Evolutionary conservation across 2,888 invertebrate genomes (phyloP).

Genomic region (Perithous albicinctus): DNA sequence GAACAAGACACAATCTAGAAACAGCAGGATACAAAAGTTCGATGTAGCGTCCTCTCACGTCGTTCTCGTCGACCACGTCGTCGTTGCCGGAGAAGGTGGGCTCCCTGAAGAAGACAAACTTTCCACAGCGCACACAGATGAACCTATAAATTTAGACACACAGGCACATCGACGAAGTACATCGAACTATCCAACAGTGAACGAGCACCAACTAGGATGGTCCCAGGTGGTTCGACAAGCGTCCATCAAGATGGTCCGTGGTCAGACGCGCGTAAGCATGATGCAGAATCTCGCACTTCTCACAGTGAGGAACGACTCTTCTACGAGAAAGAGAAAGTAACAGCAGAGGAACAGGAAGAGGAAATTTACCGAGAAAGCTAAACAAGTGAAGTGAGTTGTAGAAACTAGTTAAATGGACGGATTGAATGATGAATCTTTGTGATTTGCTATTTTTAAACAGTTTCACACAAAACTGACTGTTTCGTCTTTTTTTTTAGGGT

Average conservation of each 20-base stretch:
- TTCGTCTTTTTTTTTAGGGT: too few species aligned
- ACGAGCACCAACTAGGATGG: slow-evolving; percentile 47
- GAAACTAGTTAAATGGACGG: not conserved
- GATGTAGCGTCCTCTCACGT: slow-evolving; percentile 39
- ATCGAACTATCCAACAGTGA: slow-evolving; percentile 43
- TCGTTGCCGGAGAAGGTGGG: slow-evolving; percentile 18
- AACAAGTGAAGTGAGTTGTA: not conserved
- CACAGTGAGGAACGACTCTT: slow-evolving; percentile 17
- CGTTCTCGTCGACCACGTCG: slow-evolving; percentile 24
- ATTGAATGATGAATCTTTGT: slow-evolving; percentile 6
- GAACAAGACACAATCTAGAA: slow-evolving; percentile 48
- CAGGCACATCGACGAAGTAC: not conserved
- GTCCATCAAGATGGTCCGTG: slow-evolving; percentile 72
- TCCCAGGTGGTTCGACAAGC: slow-evolving; percentile 74
- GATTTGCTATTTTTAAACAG: not conserved
- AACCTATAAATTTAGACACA: slow-evolving; percentile 23
- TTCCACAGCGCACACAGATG: slow-evolving; percentile 29
- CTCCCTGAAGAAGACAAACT: slow-evolving; percentile 48
- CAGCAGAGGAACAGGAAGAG: not conserved
- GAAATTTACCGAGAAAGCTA: not conserved
- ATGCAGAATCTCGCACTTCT: slow-evolving; percentile 42
- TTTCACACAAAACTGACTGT: too few species aligned
- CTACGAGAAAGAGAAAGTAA: slow-evolving; percentile 1
- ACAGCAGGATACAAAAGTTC: slow-evolving; percentile 39
- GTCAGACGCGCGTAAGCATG: slow-evolving; percentile 64